phyloP scores from a whole-genome alignment of 2,888 invertebrate genomes.

The Lydus trimaculatus region DNA sequence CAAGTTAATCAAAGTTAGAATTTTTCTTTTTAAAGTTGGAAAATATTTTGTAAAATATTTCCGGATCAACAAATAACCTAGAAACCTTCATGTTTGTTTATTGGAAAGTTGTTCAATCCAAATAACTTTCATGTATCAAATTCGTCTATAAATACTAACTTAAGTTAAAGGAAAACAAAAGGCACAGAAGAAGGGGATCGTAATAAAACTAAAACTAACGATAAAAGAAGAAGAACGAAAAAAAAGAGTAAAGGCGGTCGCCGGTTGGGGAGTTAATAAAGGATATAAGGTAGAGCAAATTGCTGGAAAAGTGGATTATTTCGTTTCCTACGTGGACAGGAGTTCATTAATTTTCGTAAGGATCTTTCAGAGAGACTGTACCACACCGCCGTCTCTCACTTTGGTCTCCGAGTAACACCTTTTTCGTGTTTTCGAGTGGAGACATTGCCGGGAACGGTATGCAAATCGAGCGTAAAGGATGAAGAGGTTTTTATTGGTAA shows the following conservation, averaged over 20 bases:
- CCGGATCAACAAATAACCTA: not conserved
- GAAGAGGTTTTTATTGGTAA: slow-evolving; percentile 46
- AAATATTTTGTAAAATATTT: not conserved
- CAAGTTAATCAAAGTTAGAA: not conserved
- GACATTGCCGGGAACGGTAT: slow-evolving; percentile 59
- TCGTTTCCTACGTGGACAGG: slow-evolving; percentile 59
- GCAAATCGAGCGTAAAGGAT: slow-evolving; percentile 58
- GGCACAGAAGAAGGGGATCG: too few relatives aligned
- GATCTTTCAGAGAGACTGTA: slow-evolving; percentile 33
- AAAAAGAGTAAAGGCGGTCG: too few relatives aligned
- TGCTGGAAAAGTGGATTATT: slow-evolving; percentile 60
- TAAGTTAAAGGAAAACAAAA: not conserved
- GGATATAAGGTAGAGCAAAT: slow-evolving; percentile 56
- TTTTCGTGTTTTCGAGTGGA: slow-evolving; percentile 60
- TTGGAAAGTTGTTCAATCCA: not conserved
- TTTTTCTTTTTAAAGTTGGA: not conserved
- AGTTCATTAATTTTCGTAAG: slow-evolving; percentile 60
- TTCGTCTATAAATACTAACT: too few relatives aligned
- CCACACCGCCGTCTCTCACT: slow-evolving; percentile 36
- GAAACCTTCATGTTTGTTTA: too few relatives aligned
- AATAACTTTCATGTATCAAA: not conserved
- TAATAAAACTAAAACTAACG: not conserved
- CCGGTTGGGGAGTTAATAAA: slow-evolving; percentile 37
- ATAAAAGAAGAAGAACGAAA: too few relatives aligned
- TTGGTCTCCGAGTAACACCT: slow-evolving; percentile 59